Percentiles rank a stretch among this genome's conserved stretches.
phyloP scores from a whole-genome alignment of 1,140 invertebrate species.

The Drusus annulatus region DNA sequence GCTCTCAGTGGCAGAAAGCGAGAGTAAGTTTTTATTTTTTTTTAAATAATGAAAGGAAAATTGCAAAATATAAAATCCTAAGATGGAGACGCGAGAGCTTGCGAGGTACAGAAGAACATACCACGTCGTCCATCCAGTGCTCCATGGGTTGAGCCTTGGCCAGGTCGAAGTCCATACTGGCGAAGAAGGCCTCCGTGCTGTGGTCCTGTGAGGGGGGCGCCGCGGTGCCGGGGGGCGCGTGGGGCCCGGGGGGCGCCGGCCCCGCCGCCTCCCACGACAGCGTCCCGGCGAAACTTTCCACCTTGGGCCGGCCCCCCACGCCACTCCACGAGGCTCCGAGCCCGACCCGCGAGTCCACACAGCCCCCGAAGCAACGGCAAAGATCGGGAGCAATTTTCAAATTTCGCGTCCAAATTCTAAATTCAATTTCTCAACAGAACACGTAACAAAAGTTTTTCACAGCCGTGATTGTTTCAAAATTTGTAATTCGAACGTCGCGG shows the following conservation, averaged over 20 bases:
- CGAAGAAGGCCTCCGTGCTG: conserved; percentile 40
- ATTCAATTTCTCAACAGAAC: too few relatives aligned
- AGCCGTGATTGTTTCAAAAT: too few relatives aligned
- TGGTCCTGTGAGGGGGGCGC: conserved; percentile 6
- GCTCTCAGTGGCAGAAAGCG: too few relatives aligned
- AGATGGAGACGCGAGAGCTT: too few relatives aligned
- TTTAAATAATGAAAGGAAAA: too few relatives aligned
- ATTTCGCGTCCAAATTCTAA: too few relatives aligned
- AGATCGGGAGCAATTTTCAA: not conserved
- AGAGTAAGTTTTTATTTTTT: too few relatives aligned
- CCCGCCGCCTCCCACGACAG: conserved; percentile 35
- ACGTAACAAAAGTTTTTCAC: too few relatives aligned
- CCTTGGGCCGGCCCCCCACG: not conserved
- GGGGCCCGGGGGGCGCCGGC: not conserved
- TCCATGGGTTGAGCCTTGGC: conserved; percentile 47
- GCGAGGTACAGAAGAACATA: not conserved
- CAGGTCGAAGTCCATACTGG: conserved; percentile 51
- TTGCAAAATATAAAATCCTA: too few relatives aligned
- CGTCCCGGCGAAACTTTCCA: conserved; percentile 23
- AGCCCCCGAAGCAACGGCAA: not conserved
- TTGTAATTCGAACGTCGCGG: too few relatives aligned
- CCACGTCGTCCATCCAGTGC: conserved; percentile 56
- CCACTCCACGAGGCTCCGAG: not conserved
- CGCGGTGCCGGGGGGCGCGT: not conserved
- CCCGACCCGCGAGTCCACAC: not conserved